A percentile compares a stretch with the other conserved stretches of the same genome.
These are phyloP conservation scores for Oscheius sp. DNA, from an alignment of 2,888 invertebrate species.

Conservation along the genomic window DNA sequence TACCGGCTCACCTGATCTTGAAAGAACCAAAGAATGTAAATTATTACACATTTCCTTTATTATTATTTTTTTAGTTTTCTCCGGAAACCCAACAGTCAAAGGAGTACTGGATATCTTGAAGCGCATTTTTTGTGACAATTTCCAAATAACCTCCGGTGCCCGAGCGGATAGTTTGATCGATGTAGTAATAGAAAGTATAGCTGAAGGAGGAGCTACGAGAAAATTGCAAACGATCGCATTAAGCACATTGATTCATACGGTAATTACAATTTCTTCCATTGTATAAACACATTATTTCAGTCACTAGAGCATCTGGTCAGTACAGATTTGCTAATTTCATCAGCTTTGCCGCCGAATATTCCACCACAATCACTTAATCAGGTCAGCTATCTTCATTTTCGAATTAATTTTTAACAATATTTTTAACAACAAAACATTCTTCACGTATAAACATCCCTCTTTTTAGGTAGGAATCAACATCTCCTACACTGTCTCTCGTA, in stretches of 20 bases:
- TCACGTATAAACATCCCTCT: neutral
- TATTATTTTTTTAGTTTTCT: constrained; percentile 35
- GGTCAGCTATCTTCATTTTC: neutral
- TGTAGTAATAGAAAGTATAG: constrained; percentile 79
- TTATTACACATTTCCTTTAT: neutral
- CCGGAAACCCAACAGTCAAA: constrained; percentile 39
- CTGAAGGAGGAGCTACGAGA: constrained; percentile 46
- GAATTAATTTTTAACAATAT: too few relatives aligned
- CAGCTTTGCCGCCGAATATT: constrained; percentile 76
- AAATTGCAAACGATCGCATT: constrained; percentile 42
- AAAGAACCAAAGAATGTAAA: constrained; percentile 18
- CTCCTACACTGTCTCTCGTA: constrained; percentile 88
- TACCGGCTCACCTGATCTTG: constrained; percentile 35
- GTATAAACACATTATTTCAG: neutral
- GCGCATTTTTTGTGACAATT: constrained; percentile 90
- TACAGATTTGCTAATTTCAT: constrained; percentile 79
- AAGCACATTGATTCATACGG: constrained; percentile 38
- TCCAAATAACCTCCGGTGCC: constrained; percentile 80
- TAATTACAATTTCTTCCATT: neutral
- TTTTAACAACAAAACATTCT: neutral
- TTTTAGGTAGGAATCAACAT: constrained; percentile 78
- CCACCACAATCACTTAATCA: constrained; percentile 33
- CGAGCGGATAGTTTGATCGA: constrained; percentile 79
- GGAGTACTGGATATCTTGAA: constrained; percentile 90
- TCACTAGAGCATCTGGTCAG: constrained; percentile 92